Evolutionary conservation across 2,888 invertebrate genomes (phyloP).

Genomic region (Apomyelois bistriatella): DNA sequence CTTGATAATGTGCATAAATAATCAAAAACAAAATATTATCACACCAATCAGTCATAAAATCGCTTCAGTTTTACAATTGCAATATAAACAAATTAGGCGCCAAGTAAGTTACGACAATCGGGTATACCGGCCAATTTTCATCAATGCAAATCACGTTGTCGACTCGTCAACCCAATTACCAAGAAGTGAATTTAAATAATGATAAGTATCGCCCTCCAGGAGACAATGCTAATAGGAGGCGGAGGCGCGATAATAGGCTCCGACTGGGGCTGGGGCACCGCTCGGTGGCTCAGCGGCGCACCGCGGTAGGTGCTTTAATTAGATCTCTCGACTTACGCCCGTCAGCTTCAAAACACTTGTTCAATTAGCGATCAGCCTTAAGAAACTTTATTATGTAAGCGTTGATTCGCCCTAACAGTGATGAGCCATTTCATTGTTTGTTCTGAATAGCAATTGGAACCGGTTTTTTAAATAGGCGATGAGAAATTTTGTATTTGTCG

Average conservation of each 20-base stretch:
- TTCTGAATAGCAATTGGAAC: background rate
- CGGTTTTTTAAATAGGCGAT: no score
- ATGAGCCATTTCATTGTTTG: constrained; percentile 10
- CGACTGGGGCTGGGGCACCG: constrained; percentile 57
- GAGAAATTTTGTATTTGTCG: no score
- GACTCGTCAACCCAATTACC: constrained; percentile 80
- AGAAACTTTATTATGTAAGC: constrained; percentile 60
- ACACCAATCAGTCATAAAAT: no score
- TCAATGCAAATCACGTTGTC: constrained; percentile 81
- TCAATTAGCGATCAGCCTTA: constrained; percentile 73
- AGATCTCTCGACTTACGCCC: constrained; percentile 73
- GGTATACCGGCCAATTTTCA: constrained; percentile 73
- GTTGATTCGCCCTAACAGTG: constrained; percentile 20
- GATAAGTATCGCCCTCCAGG: constrained; percentile 79
- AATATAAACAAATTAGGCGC: constrained; percentile 68
- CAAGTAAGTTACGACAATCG: constrained; percentile 58
- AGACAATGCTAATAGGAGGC: constrained; percentile 79
- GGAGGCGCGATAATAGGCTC: constrained; percentile 77
- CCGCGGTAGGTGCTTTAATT: constrained; percentile 75
- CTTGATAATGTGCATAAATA: no score
- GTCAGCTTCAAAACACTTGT: constrained; percentile 73
- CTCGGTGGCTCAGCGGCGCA: no score
- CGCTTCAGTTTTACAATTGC: constrained; percentile 51
- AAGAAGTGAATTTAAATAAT: constrained; percentile 81
- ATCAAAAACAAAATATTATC: no score